Conservation (phyloP, 2,797 vertebrate genomes). For the Ficedula albicollis region DNA sequence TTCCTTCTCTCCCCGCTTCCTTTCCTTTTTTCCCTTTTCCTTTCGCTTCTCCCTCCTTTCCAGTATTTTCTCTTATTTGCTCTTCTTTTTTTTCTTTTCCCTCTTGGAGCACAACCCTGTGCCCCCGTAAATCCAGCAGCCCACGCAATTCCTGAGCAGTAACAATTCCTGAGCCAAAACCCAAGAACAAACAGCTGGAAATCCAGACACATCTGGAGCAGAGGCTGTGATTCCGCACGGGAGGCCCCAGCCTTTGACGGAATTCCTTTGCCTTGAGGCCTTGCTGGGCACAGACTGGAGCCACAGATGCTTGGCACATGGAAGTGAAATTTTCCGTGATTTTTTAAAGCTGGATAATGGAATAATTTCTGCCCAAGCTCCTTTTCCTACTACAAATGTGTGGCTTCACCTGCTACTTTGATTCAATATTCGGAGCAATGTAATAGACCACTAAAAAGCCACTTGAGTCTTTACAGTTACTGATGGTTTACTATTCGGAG, state of each 20-base stretch:
- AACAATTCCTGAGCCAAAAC: not conserved
- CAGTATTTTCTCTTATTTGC: not conserved
- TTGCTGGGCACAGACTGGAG: not conserved
- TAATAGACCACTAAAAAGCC: not conserved
- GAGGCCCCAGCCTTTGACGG: not conserved
- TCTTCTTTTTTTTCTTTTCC: not conserved
- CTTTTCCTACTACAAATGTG: not conserved
- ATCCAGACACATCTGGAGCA: not conserved
- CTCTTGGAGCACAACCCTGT: not conserved
- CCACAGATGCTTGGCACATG: fast-evolving
- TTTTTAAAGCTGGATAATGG: not conserved
- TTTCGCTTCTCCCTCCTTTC: not conserved
- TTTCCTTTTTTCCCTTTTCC: too few relatives aligned
- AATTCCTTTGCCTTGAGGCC: not conserved
- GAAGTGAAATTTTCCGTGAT: not conserved
- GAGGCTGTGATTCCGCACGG: fast-evolving
- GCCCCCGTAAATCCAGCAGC: not conserved
- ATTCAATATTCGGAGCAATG: not conserved
- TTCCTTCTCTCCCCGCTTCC: too few relatives aligned
- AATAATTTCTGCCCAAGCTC: not conserved
- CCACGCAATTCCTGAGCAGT: fast-evolving
- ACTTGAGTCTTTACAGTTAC: not conserved
- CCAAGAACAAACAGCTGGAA: not conserved
- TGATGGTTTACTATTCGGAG: not conserved
- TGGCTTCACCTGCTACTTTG: not conserved